Conservation (phyloP, 1,140 invertebrate species). For the Daktulosphaira vitifoliae region DNA sequence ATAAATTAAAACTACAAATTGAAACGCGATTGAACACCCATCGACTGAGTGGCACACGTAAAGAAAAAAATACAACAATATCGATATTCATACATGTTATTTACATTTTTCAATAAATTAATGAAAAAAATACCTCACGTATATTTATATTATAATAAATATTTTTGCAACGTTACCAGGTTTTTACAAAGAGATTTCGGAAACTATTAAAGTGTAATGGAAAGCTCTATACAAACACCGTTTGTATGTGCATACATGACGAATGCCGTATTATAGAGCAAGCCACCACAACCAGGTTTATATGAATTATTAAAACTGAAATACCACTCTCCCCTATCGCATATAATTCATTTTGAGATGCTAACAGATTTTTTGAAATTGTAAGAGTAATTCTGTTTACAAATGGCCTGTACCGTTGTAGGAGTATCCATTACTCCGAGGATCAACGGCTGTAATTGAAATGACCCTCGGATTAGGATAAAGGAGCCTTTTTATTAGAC, state of each 20-base stretch:
- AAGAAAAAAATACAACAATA: constrained; percentile 9
- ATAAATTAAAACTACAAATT: constrained; percentile 34
- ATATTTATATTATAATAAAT: background rate
- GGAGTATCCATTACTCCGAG: constrained; percentile 14
- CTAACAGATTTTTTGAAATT: constrained; percentile 33
- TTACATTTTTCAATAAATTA: constrained; percentile 28
- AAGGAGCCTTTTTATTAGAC: constrained; percentile 15
- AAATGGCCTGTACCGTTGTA: constrained; percentile 11
- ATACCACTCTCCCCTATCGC: background rate
- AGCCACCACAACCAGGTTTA: background rate
- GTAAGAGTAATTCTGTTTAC: constrained; percentile 32
- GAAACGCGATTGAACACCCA: constrained; percentile 30
- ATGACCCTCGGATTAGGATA: constrained; percentile 26
- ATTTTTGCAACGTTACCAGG: constrained; percentile 29
- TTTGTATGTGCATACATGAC: background rate
- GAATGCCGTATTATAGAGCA: background rate
- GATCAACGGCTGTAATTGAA: constrained; percentile 32
- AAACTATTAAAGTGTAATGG: constrained; percentile 30
- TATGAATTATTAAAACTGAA: constrained; percentile 30
- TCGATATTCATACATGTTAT: constrained; percentile 6
- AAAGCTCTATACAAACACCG: background rate
- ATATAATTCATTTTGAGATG: constrained; percentile 24
- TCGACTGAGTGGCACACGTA: constrained; percentile 21
- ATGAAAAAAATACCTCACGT: no score
- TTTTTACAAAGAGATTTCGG: constrained; percentile 25